A percentile compares a stretch with the other conserved stretches of the same genome.
phyloP scores from a whole-genome alignment of 2,888 invertebrate species.

The Dynastes hyllus region DNA sequence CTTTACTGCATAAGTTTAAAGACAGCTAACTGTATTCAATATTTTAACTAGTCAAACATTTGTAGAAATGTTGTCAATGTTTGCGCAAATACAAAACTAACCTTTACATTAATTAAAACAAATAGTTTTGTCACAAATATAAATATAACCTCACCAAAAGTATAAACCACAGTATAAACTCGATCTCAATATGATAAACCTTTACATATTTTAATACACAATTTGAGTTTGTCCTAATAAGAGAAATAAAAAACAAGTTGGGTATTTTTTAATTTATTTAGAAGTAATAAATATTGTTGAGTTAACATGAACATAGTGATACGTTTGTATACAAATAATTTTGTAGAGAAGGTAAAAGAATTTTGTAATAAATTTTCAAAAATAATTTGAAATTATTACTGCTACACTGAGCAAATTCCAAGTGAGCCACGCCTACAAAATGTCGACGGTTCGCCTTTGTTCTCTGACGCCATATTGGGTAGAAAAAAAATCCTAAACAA shows the following conservation, averaged over 20 bases:
- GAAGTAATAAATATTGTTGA: neutral
- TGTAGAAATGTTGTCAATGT: no score
- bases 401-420: constrained; percentile 52
- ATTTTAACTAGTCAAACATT: neutral
- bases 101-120: constrained; percentile 25
- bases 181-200: no score
- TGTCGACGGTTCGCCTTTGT: constrained; percentile 68
- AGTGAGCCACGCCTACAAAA: constrained; percentile 70
- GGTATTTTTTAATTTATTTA: constrained; percentile 38
- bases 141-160: constrained; percentile 39
- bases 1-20: neutral
- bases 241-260: constrained; percentile 43
- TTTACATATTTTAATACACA: neutral
- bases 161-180: neutral
- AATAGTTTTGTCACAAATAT: constrained; percentile 26
- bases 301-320: constrained; percentile 39
- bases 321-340: constrained; percentile 32
- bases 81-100: neutral
- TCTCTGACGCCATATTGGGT: constrained; percentile 70
- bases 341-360: constrained; percentile 17
- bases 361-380: constrained; percentile 31
- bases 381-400: constrained; percentile 45
- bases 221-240: constrained; percentile 2
- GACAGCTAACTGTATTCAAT: neutral
- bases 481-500: constrained; percentile 68